These are phyloP conservation scores for Actinernus sp. DNA, from an alignment of 92 coral and sea anemone genomes.

Conservation along the genomic window DNA sequence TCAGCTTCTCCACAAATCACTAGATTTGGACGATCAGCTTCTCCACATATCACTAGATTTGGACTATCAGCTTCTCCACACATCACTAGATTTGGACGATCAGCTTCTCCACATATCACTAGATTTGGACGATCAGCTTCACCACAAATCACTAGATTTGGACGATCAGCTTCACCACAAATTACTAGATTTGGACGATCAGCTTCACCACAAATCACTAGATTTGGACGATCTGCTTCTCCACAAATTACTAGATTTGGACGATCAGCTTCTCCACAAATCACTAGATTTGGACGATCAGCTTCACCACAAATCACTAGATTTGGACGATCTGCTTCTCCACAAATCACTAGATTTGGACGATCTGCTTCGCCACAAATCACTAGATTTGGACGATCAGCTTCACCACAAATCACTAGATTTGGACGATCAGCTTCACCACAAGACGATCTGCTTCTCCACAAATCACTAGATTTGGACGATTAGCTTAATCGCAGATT, in stretches of 20 bases:
- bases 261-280: neutral
- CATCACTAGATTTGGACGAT: neutral
- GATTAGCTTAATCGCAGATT: no score
- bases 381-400: slow-evolving; percentile 10
- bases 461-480: slow-evolving; percentile 2
- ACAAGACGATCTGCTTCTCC: neutral
- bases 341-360: slow-evolving; percentile 16
- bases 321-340: slow-evolving; percentile 1
- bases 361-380: slow-evolving; percentile 1
- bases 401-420: slow-evolving; percentile 6
- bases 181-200: slow-evolving; percentile 16
- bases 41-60: slow-evolving; percentile 3
- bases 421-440: slow-evolving; percentile 17
- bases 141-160: slow-evolving; percentile 14
- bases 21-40: neutral
- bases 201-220: slow-evolving; percentile 5
- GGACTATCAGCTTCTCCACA: neutral
- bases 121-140: neutral
- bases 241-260: slow-evolving; percentile 7
- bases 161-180: slow-evolving; percentile 2
- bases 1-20: slow-evolving; percentile 1
- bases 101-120: neutral
- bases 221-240: slow-evolving; percentile 5
- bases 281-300: slow-evolving; percentile 8
- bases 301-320: neutral